Base-by-base conservation (phyloP, 37 sponge, comb jelly and placozoan species). In the Hormiphora californensis region DNA sequence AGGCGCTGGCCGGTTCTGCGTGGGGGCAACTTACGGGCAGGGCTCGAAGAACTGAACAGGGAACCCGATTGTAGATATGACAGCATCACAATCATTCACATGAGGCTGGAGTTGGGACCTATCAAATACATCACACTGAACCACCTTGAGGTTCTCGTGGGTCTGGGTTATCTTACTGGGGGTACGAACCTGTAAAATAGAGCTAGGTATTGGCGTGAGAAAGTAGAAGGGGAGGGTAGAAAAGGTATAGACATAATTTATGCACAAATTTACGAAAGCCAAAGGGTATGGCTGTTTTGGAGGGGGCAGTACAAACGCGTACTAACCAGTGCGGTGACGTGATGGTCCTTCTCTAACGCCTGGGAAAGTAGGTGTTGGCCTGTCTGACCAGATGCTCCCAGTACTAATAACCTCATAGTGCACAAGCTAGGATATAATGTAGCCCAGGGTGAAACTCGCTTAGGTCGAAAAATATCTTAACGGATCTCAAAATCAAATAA, bases 261-360 rank as follows among this genome's bases (percentile, higher is more conserved):
- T n/a, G n/a, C n/a, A n/a, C n/a, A n/a, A n/a, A n/a, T n/a, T n/a
- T n/a, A n/a, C n/a, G n/a, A n/a, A n/a, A n/a, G n/a, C n/a, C n/a
- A n/a, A n/a, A n/a, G n/a, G n/a, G n/a, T n/a, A n/a, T n/a, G n/a
- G n/a, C n/a, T n/a, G n/a, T n/a, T n/a, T n/a, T n/a, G n/a, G n/a
- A n/a, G n/a, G n/a, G n/a, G n/a, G n/a, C n/a, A n/a, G n/a, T n/a
- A n/a, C n/a, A n/a, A n/a, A 19, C 61, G 27, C 15, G 15, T 49
- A 73, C 81, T 41, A 23, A 73, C 81, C 32, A 73, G 46, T 8
- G 81, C 81, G 3, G 81, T 73, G 44, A 73, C 81, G 25, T 19
- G 81, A 17, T 43, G 35, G 81, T 73, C 23, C 43, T 46, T 73
- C 81, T 39, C 36, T 9, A 73, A 25, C 1, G 81, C 81, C 35